Base-by-base conservation (phyloP, 2,888 invertebrate genomes). In the Amorpha juglandis region DNA sequence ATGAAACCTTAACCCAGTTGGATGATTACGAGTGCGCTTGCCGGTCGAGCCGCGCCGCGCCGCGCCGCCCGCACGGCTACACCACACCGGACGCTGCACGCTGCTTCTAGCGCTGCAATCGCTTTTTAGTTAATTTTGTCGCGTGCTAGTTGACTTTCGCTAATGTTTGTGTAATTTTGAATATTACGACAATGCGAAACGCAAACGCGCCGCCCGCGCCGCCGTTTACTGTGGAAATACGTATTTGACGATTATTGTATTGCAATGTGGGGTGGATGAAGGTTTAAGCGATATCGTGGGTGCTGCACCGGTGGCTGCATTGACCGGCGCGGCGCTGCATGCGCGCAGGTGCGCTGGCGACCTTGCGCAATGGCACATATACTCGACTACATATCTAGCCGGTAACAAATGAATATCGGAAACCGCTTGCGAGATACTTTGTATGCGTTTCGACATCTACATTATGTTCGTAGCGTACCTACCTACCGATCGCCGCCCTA, bases 1-100 rank as follows among this genome's bases (percentile, higher is more conserved):
- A 84, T 90, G 90, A 76, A 90, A 92, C 93, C 93, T 93, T 93
- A 93, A 93, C 93, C 93, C 88, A 93, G 86, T 93, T 93, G 91
- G 88, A 86, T 91, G 91, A 91, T 93, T 92, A 92, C 92, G 87
- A 89, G 86, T 84, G 84, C 88, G 84, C 83, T 82, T 78, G 86
- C 81, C 69, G 69, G 51, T 75, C 71, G 71, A 64, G 55, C 67
- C 69, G 64, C 70, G 63, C 78, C 79, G 77, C 79, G 76, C 79
- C 77, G 71, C 73, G 69, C 71, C 73, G 73, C 71, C 11, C 42
- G 42, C 9, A 7, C 42, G 42, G 42, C 42, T 42, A 8, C 42
- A 42, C 42, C 11, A 19, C 11, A 11, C 42, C 19, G 19, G 19
- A 38, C 79, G 75, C 83, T 82, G 84, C 81, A 81, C 87, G 86